Base-by-base conservation (phyloP, 1,140 invertebrate genomes). In the Papilio polyxenes region DNA sequence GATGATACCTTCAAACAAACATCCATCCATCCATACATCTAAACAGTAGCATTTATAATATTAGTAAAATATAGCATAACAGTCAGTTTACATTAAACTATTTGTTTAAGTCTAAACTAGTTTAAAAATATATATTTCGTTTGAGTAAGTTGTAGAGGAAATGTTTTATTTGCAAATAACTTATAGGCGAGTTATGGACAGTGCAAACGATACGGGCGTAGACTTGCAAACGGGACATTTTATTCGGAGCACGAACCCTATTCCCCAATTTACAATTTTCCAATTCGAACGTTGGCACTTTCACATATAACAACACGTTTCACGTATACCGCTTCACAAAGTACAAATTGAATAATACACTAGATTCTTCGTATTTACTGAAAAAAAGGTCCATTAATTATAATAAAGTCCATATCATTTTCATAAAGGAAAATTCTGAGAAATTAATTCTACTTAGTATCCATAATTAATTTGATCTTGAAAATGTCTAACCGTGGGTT, bases 191-290 rank as follows among this genome's bases (percentile, higher is more conserved):
- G 65, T 72, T 72, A 72, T 72, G 65, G 65, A 72, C 65, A 72
- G 65, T 72, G 65, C 65, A 72, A 72, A 72, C 65, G 65, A 72
- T 72, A 72, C 65, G 10, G 62, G 65, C 31, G 65, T 72, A 37
- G 65, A 72, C 65, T 72, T 15, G 11, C 65, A 72, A 72, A 72
- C 65, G 31, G 65, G 31, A 49, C 75, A 53, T 56, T 77, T 77
- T 53, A 77, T 77, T 77, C 75, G 20, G 11, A 56, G 37, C 75
- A 77, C 75, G 75, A 77, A 77, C 75, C 51, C 75, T 56, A 77
- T 77, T 77, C 75, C 49, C 75, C 75, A 77, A 77, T 77, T 77
- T 53, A 77, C 75, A 77, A 77, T 77, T 77, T 77, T 77, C 75
- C 75, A 77, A 77, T 77, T 77, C 75, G 75, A 51, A 53, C 75